A percentile compares a stretch with the other conserved stretches of the same genome.
These are phyloP conservation scores for Zapus hudsonius DNA, from an alignment of 2,113 vertebrate genomes.

Conservation along the genomic window DNA sequence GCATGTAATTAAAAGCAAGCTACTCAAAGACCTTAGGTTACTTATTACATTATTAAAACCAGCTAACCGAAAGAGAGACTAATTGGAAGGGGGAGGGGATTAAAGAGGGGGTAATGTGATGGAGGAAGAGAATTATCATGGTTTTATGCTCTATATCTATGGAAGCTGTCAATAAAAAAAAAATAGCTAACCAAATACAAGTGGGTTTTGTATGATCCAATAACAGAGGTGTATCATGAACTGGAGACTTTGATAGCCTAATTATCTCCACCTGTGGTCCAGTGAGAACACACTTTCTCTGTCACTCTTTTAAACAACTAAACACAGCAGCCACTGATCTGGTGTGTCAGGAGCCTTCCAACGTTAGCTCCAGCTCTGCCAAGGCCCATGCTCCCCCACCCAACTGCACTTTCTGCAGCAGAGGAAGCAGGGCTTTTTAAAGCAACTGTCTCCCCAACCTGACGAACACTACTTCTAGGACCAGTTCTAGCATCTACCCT, in stretches of 20 bases:
- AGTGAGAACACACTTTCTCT: background rate
- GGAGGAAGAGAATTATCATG: no score
- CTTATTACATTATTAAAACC: no score
- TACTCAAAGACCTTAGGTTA: no score
- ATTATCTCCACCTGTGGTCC: background rate
- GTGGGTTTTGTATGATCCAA: no score
- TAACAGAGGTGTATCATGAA: background rate
- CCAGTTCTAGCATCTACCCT: background rate
- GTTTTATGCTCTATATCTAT: no score
- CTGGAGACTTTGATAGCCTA: background rate
- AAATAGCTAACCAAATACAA: no score
- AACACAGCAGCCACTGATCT: background rate
- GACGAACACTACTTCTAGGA: background rate
- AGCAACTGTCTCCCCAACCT: background rate
- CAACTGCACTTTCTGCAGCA: background rate
- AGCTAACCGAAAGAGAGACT: no score
- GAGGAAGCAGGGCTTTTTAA: background rate
- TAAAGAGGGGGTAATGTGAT: no score
- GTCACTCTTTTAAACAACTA: background rate
- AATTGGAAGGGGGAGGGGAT: no score
- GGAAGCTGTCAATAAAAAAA: no score
- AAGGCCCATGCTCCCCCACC: background rate
- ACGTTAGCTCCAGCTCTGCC: background rate
- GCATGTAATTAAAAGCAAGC: no score
- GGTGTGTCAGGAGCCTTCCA: background rate